Percentiles rank a stretch among this genome's conserved stretches.
These are phyloP conservation scores for Zosterops hypoxanthus DNA, from an alignment of 2,113 vertebrate genomes.

Conservation along the genomic window DNA sequence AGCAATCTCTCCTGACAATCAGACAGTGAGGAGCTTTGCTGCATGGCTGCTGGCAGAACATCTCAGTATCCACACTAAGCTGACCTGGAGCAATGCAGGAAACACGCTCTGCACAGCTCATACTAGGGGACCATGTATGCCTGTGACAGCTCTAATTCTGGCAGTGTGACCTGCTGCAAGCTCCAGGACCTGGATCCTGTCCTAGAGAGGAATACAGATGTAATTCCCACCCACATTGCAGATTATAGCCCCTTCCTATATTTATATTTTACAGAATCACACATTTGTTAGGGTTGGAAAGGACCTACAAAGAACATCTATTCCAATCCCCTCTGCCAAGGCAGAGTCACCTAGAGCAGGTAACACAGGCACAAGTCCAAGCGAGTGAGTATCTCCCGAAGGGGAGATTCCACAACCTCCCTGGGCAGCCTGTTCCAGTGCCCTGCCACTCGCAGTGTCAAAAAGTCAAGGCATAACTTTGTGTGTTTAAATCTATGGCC, in stretches of 20 bases:
- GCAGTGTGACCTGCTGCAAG: background rate
- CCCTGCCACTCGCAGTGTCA: background rate
- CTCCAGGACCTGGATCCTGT: background rate
- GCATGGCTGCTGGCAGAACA: background rate
- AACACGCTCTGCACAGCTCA: background rate
- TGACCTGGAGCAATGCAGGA: background rate
- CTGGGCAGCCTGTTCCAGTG: background rate
- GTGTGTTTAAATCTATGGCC: background rate
- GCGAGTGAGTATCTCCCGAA: background rate
- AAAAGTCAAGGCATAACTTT: background rate
- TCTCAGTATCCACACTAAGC: fast-evolving
- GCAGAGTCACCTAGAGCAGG: background rate
- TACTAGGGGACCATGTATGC: background rate
- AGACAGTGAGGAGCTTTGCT: background rate
- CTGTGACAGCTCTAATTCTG: background rate
- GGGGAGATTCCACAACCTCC: background rate
- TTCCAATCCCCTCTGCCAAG: background rate
- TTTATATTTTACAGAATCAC: background rate
- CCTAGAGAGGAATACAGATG: background rate
- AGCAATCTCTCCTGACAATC: background rate
- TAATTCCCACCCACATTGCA: background rate
- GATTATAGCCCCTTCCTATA: background rate
- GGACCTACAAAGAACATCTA: background rate
- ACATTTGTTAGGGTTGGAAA: background rate
- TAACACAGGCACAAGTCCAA: background rate